Percentiles rank a stretch among this genome's conserved stretches.
Conservation (phyloP, 1,140 invertebrate genomes). For the Spodoptera litura region DNA sequence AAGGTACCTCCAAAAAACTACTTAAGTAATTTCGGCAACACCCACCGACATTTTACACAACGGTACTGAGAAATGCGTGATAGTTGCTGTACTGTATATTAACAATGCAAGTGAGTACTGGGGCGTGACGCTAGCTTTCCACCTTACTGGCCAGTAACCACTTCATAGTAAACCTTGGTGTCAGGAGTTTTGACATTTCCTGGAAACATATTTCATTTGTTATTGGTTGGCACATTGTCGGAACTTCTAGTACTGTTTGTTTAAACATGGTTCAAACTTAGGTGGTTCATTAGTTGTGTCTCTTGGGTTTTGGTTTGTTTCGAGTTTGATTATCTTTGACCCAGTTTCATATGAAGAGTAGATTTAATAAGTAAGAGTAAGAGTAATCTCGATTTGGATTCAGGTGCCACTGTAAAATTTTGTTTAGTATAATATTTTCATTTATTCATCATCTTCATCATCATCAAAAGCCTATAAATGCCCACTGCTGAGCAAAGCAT, state of each 20-base stretch:
- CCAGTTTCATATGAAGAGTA: too few species aligned
- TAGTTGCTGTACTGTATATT: not conserved
- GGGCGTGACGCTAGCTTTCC: constrained; percentile 35
- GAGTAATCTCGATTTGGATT: too few species aligned
- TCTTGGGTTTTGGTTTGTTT: not conserved
- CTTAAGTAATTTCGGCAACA: constrained; percentile 1
- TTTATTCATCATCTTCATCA: too few species aligned
- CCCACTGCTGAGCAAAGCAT: too few species aligned
- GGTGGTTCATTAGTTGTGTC: not conserved
- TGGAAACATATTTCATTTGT: constrained; percentile 26
- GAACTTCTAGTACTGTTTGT: not conserved
- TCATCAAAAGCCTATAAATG: too few species aligned
- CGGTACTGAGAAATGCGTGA: constrained; percentile 2
- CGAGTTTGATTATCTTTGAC: too few species aligned
- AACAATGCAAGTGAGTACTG: constrained; percentile 23
- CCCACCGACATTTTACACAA: constrained; percentile 1
- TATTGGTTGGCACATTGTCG: not conserved
- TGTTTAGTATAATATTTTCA: too few species aligned
- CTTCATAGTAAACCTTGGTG: constrained; percentile 1
- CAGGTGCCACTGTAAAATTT: too few species aligned
- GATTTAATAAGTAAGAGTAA: too few species aligned
- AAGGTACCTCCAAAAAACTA: not conserved
- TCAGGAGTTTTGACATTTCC: constrained; percentile 20
- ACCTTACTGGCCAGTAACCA: not conserved
- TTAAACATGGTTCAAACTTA: not conserved